Percentiles rank a stretch among this genome's conserved stretches.
These are phyloP conservation scores for Stegostoma tigrinum DNA, from an alignment of 2,113 vertebrate species.

Conservation along the genomic window DNA sequence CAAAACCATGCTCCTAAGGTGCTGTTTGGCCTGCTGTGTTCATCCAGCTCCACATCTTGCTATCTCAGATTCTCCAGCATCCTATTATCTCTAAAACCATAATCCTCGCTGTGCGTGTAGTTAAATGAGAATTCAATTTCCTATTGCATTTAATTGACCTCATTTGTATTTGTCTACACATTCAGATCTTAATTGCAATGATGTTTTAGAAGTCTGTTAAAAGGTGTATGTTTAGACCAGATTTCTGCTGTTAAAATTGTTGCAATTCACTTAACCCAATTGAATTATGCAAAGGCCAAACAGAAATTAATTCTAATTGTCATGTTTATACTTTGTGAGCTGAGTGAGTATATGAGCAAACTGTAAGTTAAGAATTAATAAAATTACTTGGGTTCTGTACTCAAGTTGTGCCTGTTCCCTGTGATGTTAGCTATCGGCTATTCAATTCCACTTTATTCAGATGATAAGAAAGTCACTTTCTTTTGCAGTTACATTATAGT, in stretches of 20 bases:
- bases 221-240: slow-evolving; percentile 9
- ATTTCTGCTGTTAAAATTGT: neutral
- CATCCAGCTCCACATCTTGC: too few relatives aligned
- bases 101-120: neutral
- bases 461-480: neutral
- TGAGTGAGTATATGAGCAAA: neutral
- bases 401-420: neutral
- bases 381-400: neutral
- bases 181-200: slow-evolving; percentile 20
- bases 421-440: neutral
- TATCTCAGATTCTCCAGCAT: too few relatives aligned
- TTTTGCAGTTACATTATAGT: neutral
- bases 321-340: neutral
- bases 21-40: too few relatives aligned
- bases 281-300: neutral
- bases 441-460: neutral
- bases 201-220: slow-evolving; percentile 11
- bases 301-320: neutral
- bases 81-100: too few relatives aligned
- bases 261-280: neutral
- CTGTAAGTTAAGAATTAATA: neutral
- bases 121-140: slow-evolving; percentile 26
- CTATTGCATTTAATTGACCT: slow-evolving; percentile 28
- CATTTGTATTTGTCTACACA: slow-evolving; percentile 7
- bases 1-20: too few relatives aligned